Base-by-base conservation (phyloP, 2,797 vertebrate genomes). In the Hippopotamyrus pictus region DNA sequence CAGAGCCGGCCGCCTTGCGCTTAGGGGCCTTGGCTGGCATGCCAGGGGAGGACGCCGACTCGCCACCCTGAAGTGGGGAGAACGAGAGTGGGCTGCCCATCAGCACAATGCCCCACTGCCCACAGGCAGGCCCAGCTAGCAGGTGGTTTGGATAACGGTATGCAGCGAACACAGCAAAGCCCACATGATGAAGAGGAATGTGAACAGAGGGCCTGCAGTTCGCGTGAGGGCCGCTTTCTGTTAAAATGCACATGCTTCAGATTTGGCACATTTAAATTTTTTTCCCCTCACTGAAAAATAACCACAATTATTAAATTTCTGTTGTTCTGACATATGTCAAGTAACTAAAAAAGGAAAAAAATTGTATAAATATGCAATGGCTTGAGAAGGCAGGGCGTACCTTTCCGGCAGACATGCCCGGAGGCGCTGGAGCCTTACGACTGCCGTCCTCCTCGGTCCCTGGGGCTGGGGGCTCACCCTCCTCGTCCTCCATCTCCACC, bases 401-500 rank as follows among this genome's bases (percentile, higher is more conserved):
- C 96, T 97, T 98, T 29, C 92, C 92, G 89, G 92, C 88, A 65
- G 91, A 91, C 1, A 94, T 48, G 0, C 95, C 94, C 46, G 96
- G 92, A 54, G 95, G 94, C 90, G 96, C 95, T 53, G 96, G 91
- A 50, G 95, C 94, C 79, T 92, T 94, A 87, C 95, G 92, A 11
- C 91, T 92, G 88, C 93, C 94, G 0, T 98, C 96, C 53, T 98
- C 98, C 92, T 99, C 98, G 0, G 98, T 99, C 92, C 98, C 98
- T 0, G 98, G 98, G 0, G 98, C 98, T 1, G 98, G 98, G 0
- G 98, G 98, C 91, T 99, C 98, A 76, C 97, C 96, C 4, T 97
- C 97, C 25, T 98, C 97, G 19, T 98, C 98, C 91, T 99, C 98
- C 98, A 99, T 99, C 93, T 99, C 98, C 87, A 99, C 98, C 93